phyloP scores from a whole-genome alignment of 2,797 vertebrate species.

The Ateles fusciceps region DNA sequence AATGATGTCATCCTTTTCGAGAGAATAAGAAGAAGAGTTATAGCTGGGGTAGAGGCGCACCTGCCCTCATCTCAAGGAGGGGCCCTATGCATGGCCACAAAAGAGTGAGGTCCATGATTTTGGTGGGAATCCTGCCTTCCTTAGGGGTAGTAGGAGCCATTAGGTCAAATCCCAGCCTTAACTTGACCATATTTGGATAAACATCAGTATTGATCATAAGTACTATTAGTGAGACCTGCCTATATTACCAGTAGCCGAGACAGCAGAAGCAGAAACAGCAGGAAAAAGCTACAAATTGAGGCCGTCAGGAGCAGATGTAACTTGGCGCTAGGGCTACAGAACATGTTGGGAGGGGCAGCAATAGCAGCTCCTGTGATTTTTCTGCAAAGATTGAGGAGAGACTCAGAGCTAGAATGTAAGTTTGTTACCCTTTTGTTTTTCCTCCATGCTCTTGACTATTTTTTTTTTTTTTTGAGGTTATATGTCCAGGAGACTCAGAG shows the following conservation, averaged over 20 bases:
- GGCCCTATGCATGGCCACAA: background rate
- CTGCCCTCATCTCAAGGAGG: background rate
- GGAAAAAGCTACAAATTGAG: background rate
- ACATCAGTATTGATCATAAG: background rate
- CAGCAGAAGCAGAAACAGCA: background rate
- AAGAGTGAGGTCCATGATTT: fast-evolving
- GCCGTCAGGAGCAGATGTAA: background rate
- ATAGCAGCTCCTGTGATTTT: background rate
- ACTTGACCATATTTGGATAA: background rate
- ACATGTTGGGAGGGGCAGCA: background rate
- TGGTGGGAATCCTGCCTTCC: background rate
- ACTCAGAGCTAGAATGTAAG: fast-evolving
- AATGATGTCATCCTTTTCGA: background rate
- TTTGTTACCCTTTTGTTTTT: background rate
- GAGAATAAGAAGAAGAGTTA: background rate
- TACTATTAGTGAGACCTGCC: background rate
- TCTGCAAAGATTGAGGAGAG: background rate
- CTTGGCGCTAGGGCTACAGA: background rate
- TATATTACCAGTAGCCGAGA: background rate
- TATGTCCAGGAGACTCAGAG: background rate
- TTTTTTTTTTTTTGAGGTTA: background rate
- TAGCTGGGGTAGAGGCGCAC: background rate
- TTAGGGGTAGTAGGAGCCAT: fast-evolving
- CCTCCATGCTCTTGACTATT: too few relatives aligned
- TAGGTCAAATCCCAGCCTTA: background rate